Base-by-base conservation (phyloP, 2,888 invertebrate species). In the Clusia tigrina region DNA sequence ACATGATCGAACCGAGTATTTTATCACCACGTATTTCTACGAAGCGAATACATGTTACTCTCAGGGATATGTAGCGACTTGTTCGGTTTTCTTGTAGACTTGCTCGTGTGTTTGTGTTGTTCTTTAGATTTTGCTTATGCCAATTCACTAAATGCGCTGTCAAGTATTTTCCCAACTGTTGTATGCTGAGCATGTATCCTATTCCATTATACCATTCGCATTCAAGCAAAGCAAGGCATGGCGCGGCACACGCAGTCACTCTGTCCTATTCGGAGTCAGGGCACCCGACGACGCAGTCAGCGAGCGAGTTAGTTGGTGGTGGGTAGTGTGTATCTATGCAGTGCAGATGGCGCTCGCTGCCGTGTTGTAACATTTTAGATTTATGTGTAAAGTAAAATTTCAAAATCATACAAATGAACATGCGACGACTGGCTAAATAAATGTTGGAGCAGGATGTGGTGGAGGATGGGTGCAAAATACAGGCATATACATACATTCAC, bases 381-480 rank as follows among this genome's bases (percentile, higher is more conserved):
- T 60, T 64, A 64, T 64, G 64, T 64, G 60, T 57, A 64, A 57
- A 64, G 64, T 64, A 64, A 60, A 60, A 60, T 60, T 58, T 60
- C 42, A 26, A 60, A 64, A 64, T 60, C 64, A 57, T 48, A 63
- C 53, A 60, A 56, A 54, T 60, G 60, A 38, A 58, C 48, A 58
- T 48, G 51, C 15, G n/a, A 22, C 48, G 42, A 5, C 48, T 5
- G 48, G 10, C 6, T 5, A 15, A 20, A 22, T 20, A 6, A 22
- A 3, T 48, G 20, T 22, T n/a, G n/a, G n/a, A n/a, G 48, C 15
- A 6, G 20, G 48, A 42, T 5, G 9, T 15, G 42, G 5, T 18
- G 48, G 6, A 20, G 20, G 20, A 3, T 17, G 51, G 38, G 42
- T 9, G 48, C n/a, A n/a, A n/a, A n/a, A n/a, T n/a, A n/a, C n/a